phyloP scores from a whole-genome alignment of 1,140 invertebrate species.

The Pectinophora gossypiella region DNA sequence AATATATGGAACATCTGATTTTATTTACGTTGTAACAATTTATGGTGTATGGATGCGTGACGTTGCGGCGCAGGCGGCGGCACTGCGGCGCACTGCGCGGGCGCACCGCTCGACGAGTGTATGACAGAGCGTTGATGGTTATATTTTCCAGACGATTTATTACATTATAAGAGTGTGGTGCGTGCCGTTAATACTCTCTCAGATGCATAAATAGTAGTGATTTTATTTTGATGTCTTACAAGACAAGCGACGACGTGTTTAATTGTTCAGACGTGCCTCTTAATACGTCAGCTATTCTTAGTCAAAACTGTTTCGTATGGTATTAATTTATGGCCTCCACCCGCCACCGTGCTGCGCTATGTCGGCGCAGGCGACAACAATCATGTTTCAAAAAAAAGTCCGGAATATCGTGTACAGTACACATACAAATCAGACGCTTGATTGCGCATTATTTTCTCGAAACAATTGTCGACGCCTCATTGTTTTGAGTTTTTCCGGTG shows the following conservation, averaged over 20 bases:
- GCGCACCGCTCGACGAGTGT: slow-evolving; percentile 43
- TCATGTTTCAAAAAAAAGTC: not conserved
- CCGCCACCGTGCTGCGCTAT: not conserved
- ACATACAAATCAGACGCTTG: slow-evolving; percentile 44
- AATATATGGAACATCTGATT: slow-evolving; percentile 69
- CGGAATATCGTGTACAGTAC: not conserved
- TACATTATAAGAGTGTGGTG: slow-evolving; percentile 64
- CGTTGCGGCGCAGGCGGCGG: slow-evolving; percentile 22
- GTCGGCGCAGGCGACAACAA: not conserved
- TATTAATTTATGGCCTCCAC: slow-evolving; percentile 18
- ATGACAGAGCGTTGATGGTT: slow-evolving; percentile 68
- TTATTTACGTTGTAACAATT: slow-evolving; percentile 68
- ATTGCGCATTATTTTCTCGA: slow-evolving; percentile 52
- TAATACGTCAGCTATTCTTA: slow-evolving; percentile 49
- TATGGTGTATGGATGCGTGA: slow-evolving; percentile 57
- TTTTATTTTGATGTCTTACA: slow-evolving; percentile 72
- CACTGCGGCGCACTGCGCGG: slow-evolving; percentile 21
- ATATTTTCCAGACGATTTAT: slow-evolving; percentile 75
- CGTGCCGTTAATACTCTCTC: slow-evolving; percentile 63
- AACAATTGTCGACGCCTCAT: slow-evolving; percentile 53
- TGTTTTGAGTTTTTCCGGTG: slow-evolving; percentile 58
- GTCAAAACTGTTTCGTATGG: slow-evolving; percentile 40
- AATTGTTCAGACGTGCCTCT: slow-evolving; percentile 51
- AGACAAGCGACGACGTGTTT: slow-evolving; percentile 63
- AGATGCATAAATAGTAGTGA: slow-evolving; percentile 70